These are phyloP conservation scores for Lepus europaeus DNA, from an alignment of 2,113 vertebrate genomes.

Conservation along the genomic window DNA sequence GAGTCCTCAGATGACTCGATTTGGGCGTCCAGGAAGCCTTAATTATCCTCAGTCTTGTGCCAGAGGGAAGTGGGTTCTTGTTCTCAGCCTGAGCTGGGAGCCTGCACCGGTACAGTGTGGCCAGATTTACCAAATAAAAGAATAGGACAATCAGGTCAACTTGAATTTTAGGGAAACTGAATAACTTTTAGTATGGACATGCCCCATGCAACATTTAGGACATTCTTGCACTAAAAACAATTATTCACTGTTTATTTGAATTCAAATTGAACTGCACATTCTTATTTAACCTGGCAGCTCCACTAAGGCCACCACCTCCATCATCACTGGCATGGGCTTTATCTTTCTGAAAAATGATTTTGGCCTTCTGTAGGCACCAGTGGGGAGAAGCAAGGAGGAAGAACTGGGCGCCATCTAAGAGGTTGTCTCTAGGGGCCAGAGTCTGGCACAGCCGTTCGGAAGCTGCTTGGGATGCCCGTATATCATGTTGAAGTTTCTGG, in stretches of 20 bases:
- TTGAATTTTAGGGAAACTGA: constrained; percentile 61
- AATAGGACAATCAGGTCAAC: neutral
- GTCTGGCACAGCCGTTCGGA: no score
- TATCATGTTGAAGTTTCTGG: no score
- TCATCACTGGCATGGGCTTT: neutral
- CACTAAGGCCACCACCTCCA: neutral
- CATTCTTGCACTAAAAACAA: constrained; percentile 38
- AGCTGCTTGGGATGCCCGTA: no score
- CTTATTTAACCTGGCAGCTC: constrained; percentile 50
- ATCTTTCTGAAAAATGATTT: constrained; percentile 44
- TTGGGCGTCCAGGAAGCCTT: neutral
- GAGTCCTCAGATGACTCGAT: constrained; percentile 18
- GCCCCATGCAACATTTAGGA: neutral
- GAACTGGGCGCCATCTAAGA: neutral
- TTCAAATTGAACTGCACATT: constrained; percentile 7
- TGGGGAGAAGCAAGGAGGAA: neutral
- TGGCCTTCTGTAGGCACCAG: neutral
- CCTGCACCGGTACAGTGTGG: neutral
- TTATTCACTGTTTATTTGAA: constrained; percentile 18
- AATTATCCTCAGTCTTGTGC: neutral
- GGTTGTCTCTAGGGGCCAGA: neutral
- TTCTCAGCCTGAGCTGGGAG: neutral
- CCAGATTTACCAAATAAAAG: constrained; percentile 57
- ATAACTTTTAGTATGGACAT: constrained; percentile 50
- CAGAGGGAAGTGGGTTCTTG: neutral